These are phyloP conservation scores for Agrotis ipsilon DNA, from an alignment of 2,888 invertebrate species.

Conservation along the genomic window DNA sequence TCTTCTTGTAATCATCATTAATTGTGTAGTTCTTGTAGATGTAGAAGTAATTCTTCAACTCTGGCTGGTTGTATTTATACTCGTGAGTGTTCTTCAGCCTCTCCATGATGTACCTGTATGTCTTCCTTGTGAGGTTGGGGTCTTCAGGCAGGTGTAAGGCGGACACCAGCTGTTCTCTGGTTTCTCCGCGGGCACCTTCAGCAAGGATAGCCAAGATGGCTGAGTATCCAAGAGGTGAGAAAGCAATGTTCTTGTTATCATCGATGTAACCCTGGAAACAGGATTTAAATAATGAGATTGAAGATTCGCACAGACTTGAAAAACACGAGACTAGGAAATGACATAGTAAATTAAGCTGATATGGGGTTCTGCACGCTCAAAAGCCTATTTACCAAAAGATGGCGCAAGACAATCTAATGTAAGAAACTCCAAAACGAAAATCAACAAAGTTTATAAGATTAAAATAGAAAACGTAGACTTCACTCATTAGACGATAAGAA, in stretches of 20 bases:
- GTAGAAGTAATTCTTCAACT: conserved; percentile 93
- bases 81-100: conserved; percentile 87
- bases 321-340: neutral
- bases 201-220: conserved; percentile 92
- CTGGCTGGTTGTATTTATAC: conserved; percentile 90
- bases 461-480: neutral
- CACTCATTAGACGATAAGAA: neutral
- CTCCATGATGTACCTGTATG: conserved; percentile 88
- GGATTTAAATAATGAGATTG: neutral
- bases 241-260: conserved; percentile 91
- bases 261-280: conserved; percentile 88
- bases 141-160: conserved; percentile 91
- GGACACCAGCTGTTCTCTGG: conserved; percentile 90
- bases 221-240: conserved; percentile 92
- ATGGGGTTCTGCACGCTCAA: no score
- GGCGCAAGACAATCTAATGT: neutral
- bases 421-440: neutral
- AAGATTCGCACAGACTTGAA: neutral
- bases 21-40: conserved; percentile 93
- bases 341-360: no score
- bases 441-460: neutral
- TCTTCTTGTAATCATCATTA: conserved; percentile 91
- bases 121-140: conserved; percentile 82
- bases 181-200: conserved; percentile 92
- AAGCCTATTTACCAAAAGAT: neutral